A percentile compares a stretch with the other conserved stretches of the same genome.
phyloP scores from a whole-genome alignment of 2,888 invertebrate species.

The Megastigmus dorsalis region DNA sequence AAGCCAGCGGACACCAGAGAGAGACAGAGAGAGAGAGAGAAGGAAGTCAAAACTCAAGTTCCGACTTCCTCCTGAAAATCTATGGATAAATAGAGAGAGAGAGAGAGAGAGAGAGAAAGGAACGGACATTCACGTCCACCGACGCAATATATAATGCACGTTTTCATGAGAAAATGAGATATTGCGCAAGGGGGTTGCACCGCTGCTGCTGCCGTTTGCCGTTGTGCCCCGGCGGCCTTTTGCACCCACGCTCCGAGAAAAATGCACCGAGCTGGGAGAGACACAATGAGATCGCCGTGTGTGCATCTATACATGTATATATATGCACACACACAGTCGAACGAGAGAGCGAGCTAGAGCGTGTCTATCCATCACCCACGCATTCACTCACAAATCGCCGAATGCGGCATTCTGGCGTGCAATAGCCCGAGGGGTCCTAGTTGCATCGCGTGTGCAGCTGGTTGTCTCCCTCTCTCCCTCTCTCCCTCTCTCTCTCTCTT shows the following conservation, averaged over 20 bases:
- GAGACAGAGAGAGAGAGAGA: not conserved
- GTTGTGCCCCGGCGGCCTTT: not conserved
- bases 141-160: not conserved
- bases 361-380: slow-evolving; percentile 72
- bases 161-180: slow-evolving; percentile 47
- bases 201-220: not conserved
- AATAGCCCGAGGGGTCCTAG: slow-evolving; percentile 49
- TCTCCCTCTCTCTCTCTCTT: not conserved
- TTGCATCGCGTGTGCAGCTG: slow-evolving; percentile 46
- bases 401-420: slow-evolving; percentile 8
- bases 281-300: not conserved
- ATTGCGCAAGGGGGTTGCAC: slow-evolving; percentile 36
- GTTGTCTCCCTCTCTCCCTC: not conserved
- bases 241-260: slow-evolving; percentile 32
- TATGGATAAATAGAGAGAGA: not conserved
- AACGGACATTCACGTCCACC: slow-evolving; percentile 5
- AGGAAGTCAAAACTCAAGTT: no score
- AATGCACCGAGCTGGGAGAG: not conserved
- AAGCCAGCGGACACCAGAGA: not conserved
- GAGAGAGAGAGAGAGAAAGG: slow-evolving; percentile 8
- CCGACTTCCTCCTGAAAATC: no score
- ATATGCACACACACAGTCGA: not conserved
- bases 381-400: slow-evolving; percentile 56
- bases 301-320: not conserved
- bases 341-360: not conserved